Percentiles rank a stretch among this genome's conserved stretches.
Conservation (phyloP, 2,888 invertebrate species). For the Pyrgus malvae region DNA sequence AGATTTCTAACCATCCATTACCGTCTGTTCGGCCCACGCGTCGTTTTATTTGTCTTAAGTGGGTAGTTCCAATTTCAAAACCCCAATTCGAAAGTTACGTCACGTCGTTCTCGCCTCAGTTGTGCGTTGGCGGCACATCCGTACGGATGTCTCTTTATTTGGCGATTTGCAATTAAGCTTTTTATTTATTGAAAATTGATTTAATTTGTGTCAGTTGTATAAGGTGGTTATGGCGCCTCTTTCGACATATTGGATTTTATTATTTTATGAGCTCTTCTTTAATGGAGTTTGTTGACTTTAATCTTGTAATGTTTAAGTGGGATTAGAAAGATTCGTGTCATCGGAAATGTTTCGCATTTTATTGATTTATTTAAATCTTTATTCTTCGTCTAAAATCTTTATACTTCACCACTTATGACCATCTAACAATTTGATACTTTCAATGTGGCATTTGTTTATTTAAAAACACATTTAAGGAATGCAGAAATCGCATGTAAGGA, state of each 20-base stretch:
- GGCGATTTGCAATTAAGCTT: constrained; percentile 25
- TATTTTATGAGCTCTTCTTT: background rate
- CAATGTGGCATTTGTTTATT: no score
- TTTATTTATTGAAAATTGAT: constrained; percentile 17
- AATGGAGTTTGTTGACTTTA: background rate
- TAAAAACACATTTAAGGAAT: no score
- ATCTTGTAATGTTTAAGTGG: no score
- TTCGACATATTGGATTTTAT: background rate
- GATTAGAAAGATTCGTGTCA: no score
- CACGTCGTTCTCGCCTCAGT: constrained; percentile 44
- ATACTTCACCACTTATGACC: no score
- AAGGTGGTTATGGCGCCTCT: background rate
- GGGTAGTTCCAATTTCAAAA: constrained; percentile 39
- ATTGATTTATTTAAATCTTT: no score
- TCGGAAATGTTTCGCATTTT: no score
- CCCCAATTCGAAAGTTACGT: constrained; percentile 34
- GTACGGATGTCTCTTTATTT: constrained; percentile 39
- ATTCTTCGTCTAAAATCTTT: no score
- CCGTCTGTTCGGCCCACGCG: constrained; percentile 29
- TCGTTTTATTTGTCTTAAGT: constrained; percentile 34
- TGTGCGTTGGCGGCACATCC: constrained; percentile 46
- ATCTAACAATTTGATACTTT: no score
- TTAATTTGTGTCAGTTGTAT: background rate
- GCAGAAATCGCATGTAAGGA: no score
- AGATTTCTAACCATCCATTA: constrained; percentile 18